phyloP scores from a whole-genome alignment of 2,888 invertebrate genomes.

The Petrophora chlorosata region DNA sequence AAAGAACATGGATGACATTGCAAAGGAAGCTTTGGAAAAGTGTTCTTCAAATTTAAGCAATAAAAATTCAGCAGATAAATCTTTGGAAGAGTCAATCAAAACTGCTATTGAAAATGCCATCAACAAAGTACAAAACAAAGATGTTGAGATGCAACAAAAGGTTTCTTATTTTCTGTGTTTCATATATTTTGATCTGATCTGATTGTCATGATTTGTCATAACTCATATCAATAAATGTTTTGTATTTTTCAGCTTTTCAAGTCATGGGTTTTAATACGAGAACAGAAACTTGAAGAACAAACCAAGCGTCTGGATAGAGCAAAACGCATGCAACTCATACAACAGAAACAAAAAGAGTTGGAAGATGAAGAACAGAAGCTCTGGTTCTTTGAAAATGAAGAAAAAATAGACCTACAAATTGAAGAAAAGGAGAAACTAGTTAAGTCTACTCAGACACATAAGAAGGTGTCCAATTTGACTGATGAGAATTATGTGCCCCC shows the following conservation, averaged over 20 bases:
- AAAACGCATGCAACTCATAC: conserved; percentile 66
- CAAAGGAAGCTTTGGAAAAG: conserved; percentile 47
- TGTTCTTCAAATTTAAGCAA: conserved; percentile 51
- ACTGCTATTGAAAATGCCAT: conserved; percentile 81
- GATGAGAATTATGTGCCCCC: conserved; percentile 89
- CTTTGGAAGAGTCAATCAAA: conserved; percentile 75
- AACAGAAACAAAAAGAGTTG: conserved; percentile 82
- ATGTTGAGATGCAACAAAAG: conserved; percentile 83
- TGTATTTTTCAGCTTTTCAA: conserved; percentile 77
- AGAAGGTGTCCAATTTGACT: conserved; percentile 68
- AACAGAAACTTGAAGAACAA: conserved; percentile 84
- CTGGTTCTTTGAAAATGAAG: conserved; percentile 93
- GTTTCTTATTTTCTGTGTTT: conserved; percentile 44
- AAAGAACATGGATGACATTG: conserved; percentile 42
- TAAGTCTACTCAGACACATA: conserved; percentile 60
- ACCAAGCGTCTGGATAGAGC: conserved; percentile 83
- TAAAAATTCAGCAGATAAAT: conserved; percentile 41
- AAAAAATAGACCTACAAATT: conserved; percentile 88
- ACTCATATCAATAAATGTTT: not conserved
- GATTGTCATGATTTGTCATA: not conserved
- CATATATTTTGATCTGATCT: not conserved
- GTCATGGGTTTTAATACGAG: conserved; percentile 84
- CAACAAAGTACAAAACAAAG: conserved; percentile 79
- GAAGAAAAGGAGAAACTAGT: conserved; percentile 81
- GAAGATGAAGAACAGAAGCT: conserved; percentile 84